Conservation (phyloP, 2,113 vertebrate genomes). For the Triplophysa tibetana region DNA sequence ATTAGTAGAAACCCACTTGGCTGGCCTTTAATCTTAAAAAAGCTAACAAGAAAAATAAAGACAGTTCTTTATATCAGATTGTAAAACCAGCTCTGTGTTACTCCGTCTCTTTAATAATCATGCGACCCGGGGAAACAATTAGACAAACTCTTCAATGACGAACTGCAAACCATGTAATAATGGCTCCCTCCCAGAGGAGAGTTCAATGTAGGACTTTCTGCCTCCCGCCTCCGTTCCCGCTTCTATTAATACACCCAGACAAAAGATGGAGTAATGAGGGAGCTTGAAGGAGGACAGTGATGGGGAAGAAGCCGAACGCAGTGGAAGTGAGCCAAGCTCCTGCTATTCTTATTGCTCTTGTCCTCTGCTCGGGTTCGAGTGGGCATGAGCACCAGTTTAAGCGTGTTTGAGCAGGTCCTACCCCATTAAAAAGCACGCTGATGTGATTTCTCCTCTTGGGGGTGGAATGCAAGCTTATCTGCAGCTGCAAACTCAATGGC, state of each 20-base stretch:
- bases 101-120: constrained; percentile 24
- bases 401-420: background rate
- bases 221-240: constrained; percentile 61
- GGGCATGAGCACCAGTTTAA: constrained; percentile 45
- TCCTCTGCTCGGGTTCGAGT: constrained; percentile 43
- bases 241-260: constrained; percentile 76
- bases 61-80: background rate
- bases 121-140: background rate
- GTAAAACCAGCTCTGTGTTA: constrained; percentile 26
- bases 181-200: constrained; percentile 62
- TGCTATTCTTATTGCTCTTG: constrained; percentile 48
- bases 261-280: constrained; percentile 69
- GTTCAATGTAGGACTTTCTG: constrained; percentile 72
- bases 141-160: constrained; percentile 52
- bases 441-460: background rate
- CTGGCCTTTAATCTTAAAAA: constrained; percentile 45
- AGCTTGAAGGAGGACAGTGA: constrained; percentile 60
- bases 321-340: constrained; percentile 37
- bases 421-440: background rate
- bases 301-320: constrained; percentile 24
- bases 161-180: constrained; percentile 67
- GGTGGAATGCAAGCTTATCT: constrained; percentile 15
- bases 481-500: background rate
- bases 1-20: constrained; percentile 41
- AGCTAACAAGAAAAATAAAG: constrained; percentile 18